Evolutionary conservation across 2,888 invertebrate genomes (phyloP).

Genomic region (Nemotelus nigrinus): DNA sequence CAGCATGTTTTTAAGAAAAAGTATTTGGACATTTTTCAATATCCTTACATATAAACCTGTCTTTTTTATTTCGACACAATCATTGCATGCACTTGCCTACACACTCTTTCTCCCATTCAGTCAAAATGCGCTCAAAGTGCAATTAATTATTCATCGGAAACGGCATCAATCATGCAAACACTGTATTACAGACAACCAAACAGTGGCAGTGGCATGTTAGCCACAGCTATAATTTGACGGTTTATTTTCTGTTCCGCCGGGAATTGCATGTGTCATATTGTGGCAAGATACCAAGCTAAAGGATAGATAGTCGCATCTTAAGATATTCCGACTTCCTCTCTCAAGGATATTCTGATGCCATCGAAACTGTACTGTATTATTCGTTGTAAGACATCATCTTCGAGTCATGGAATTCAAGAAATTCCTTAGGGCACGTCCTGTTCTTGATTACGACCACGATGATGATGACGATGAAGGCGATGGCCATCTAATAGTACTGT

Average conservation of each 20-base stretch:
- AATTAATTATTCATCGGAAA: slow-evolving; percentile 13
- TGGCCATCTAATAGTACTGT: background rate
- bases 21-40: too few species aligned
- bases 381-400: slow-evolving; percentile 27
- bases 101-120: background rate
- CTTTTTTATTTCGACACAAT: too few species aligned
- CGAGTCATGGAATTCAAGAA: slow-evolving; percentile 31
- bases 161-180: slow-evolving; percentile 34
- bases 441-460: background rate
- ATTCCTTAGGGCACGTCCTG: slow-evolving; percentile 28
- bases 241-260: slow-evolving; percentile 31
- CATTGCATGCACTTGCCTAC: background rate
- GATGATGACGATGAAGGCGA: too few species aligned
- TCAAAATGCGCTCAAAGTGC: background rate
- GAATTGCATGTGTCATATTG: slow-evolving; percentile 43
- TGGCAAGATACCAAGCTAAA: slow-evolving; percentile 1
- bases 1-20: too few species aligned
- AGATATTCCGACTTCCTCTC: background rate
- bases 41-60: too few species aligned
- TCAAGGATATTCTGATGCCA: background rate
- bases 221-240: slow-evolving; percentile 41
- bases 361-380: background rate
- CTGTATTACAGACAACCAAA: background rate
- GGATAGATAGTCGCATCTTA: slow-evolving; percentile 23
- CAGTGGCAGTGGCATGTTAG: slow-evolving; percentile 1